Percentiles rank a stretch among this genome's conserved stretches.
These are phyloP conservation scores for Rhineura floridana DNA, from an alignment of 2,113 vertebrate genomes.

Conservation along the genomic window DNA sequence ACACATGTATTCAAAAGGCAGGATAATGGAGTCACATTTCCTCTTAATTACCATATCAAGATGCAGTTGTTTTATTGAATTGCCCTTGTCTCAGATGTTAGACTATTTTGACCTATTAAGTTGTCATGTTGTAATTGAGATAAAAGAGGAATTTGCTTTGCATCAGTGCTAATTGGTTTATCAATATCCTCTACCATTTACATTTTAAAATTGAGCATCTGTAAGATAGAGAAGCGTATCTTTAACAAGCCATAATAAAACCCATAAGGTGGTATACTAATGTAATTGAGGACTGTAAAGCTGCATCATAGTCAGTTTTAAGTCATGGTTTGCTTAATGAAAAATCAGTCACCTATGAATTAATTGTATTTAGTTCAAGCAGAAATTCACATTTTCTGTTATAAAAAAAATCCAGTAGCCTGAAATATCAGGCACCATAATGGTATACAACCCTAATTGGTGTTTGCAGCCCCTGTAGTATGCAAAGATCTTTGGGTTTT, in stretches of 20 bases:
- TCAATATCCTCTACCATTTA: conserved; percentile 85
- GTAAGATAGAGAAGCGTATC: conserved; percentile 72
- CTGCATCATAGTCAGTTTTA: conserved; percentile 55
- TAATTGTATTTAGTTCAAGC: conserved; percentile 48
- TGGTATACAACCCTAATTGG: conserved; percentile 40
- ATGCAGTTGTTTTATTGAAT: conserved; percentile 86
- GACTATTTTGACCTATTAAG: conserved; percentile 87
- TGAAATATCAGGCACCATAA: conserved; percentile 39
- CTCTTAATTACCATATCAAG: conserved; percentile 86
- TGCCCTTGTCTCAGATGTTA: conserved; percentile 87
- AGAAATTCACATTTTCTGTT: neutral
- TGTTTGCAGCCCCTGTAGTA: conserved; percentile 33
- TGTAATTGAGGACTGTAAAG: conserved; percentile 49
- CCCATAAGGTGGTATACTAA: conserved; percentile 51
- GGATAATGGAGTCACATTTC: conserved; percentile 81
- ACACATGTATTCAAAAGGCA: conserved; percentile 43
- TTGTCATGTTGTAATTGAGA: conserved; percentile 89
- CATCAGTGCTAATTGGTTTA: conserved; percentile 88
- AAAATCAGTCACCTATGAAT: conserved; percentile 55
- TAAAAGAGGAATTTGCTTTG: conserved; percentile 89
- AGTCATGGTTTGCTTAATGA: conserved; percentile 56
- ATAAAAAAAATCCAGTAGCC: conserved; percentile 40
- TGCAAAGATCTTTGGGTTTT: conserved; percentile 30
- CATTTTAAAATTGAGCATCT: conserved; percentile 83
- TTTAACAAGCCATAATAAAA: conserved; percentile 73